Evolutionary conservation across 2,797 vertebrate genomes (phyloP).

Genomic region (Tenualosa thibaudeaui): DNA sequence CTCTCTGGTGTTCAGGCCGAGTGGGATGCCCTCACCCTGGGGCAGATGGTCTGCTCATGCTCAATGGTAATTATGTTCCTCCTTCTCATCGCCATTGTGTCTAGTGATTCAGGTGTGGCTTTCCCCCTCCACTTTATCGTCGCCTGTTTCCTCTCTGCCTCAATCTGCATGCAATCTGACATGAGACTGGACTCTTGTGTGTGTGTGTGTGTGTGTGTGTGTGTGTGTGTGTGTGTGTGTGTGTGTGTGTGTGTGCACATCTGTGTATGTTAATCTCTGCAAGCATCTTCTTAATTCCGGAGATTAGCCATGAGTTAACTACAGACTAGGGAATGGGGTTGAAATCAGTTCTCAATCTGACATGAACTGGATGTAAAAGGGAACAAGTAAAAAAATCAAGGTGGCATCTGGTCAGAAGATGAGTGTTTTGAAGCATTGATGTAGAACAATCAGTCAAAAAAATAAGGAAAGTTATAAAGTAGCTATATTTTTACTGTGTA

Average conservation of each 20-base stretch:
- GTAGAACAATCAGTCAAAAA: background rate
- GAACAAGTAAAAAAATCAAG: background rate
- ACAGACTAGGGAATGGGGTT: background rate
- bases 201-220: slow-evolving; percentile 5
- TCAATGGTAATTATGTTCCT: slow-evolving; percentile 90
- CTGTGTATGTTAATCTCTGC: background rate
- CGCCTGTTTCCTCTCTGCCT: background rate
- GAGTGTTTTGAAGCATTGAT: background rate
- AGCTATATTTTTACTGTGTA: too few relatives aligned
- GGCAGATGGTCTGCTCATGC: slow-evolving; percentile 95
- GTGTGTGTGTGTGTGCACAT: background rate
- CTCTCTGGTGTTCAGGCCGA: slow-evolving; percentile 79
- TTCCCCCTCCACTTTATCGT: background rate
- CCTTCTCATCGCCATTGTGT: background rate
- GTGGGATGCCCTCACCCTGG: slow-evolving; percentile 94
- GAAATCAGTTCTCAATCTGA: background rate
- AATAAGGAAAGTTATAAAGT: background rate
- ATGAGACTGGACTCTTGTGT: background rate
- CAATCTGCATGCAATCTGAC: slow-evolving; percentile 1
- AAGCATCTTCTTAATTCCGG: background rate
- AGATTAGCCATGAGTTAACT: background rate
- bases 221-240: slow-evolving; percentile 13
- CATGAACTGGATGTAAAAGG: background rate
- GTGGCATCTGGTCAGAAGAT: background rate
- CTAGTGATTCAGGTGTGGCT: slow-evolving; percentile 10